A percentile compares a stretch with the other conserved stretches of the same genome.
These are phyloP conservation scores for Triplophysa siluroides DNA, from an alignment of 2,113 vertebrate genomes.

Conservation along the genomic window DNA sequence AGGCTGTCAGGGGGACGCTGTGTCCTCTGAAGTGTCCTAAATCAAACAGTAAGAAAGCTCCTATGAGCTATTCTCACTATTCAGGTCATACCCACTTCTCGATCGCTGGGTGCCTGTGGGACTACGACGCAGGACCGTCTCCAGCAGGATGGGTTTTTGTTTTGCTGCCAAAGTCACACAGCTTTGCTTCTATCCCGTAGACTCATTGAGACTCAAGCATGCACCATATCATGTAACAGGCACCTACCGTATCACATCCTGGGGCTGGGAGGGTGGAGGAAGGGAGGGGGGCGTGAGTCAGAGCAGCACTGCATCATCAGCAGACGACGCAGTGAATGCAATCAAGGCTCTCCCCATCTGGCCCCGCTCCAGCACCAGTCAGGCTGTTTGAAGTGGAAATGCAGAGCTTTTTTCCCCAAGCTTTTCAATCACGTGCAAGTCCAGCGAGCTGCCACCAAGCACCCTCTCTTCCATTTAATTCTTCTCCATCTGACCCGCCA, in stretches of 20 bases:
- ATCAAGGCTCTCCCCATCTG: constrained; percentile 56
- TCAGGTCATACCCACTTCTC: constrained; percentile 52
- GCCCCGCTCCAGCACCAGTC: constrained; percentile 55
- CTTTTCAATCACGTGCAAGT: constrained; percentile 34
- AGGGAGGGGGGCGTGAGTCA: constrained; percentile 46
- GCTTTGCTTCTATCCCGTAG: constrained; percentile 55
- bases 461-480: background rate
- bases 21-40: constrained; percentile 64
- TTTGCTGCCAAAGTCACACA: constrained; percentile 7
- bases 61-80: constrained; percentile 36
- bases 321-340: constrained; percentile 55
- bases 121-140: background rate
- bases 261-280: constrained; percentile 43
- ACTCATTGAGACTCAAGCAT: constrained; percentile 71
- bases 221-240: constrained; percentile 85
- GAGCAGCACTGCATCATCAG: constrained; percentile 64
- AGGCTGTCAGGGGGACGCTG: constrained; percentile 61
- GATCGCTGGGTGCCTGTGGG: constrained; percentile 48
- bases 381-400: constrained; percentile 67
- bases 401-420: constrained; percentile 41
- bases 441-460: background rate
- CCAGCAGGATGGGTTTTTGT: constrained; percentile 4
- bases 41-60: constrained; percentile 25
- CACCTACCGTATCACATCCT: constrained; percentile 79
- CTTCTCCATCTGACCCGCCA: constrained; percentile 6